phyloP scores from a whole-genome alignment of 2,888 invertebrate species.

The Chaitophorus viminalis region DNA sequence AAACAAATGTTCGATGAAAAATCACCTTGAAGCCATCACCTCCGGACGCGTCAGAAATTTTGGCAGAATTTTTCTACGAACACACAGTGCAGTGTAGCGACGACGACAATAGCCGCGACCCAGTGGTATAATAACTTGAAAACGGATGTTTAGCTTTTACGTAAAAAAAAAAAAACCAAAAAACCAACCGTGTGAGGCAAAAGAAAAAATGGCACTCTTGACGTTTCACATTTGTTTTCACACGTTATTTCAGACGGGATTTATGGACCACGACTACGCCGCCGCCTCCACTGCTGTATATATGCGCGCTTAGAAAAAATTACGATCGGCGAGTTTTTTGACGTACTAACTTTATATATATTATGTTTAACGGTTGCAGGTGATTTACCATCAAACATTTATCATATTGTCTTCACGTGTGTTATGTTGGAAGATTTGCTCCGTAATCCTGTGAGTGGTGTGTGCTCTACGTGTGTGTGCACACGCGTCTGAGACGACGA shows the following conservation, averaged over 20 bases:
- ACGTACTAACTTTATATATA: background rate
- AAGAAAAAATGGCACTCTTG: background rate
- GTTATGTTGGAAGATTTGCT: background rate
- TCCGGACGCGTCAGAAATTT: background rate
- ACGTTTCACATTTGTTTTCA: conserved; percentile 16
- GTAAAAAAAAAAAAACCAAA: background rate
- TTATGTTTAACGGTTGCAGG: background rate
- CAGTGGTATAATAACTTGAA: background rate
- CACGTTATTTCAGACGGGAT: background rate
- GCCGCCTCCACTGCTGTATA: background rate
- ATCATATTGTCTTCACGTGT: background rate
- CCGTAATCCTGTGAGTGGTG: background rate
- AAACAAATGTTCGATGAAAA: too few species aligned
- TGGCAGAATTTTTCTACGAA: background rate
- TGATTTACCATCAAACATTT: background rate
- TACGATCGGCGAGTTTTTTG: background rate
- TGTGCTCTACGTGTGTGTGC: background rate
- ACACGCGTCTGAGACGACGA: background rate
- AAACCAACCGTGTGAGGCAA: too few species aligned
- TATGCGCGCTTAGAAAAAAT: background rate
- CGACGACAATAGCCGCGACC: too few species aligned
- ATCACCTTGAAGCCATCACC: too few species aligned
- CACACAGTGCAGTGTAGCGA: background rate
- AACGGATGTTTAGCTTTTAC: background rate
- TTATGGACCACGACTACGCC: background rate